Conservation (phyloP, 2,888 invertebrate species). For the Hartigia nigra region DNA sequence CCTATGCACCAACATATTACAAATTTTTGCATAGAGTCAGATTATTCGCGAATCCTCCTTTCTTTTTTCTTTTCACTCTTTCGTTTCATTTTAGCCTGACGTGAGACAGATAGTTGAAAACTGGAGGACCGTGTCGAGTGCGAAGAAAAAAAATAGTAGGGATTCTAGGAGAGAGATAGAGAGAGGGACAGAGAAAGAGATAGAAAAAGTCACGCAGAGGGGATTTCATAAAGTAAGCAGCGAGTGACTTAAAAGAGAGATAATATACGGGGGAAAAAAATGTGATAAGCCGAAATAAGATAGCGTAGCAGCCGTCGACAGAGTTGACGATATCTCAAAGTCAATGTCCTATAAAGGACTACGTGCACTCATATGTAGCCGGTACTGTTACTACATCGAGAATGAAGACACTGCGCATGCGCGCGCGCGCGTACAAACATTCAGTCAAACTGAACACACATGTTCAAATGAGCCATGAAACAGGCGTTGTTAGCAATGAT, state of each 20-base stretch:
- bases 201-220: background rate
- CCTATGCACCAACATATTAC: background rate
- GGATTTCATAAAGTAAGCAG: constrained; percentile 18
- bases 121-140: background rate
- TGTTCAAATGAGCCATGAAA: background rate
- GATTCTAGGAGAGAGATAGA: constrained; percentile 25
- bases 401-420: background rate
- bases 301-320: constrained; percentile 51
- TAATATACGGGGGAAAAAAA: constrained; percentile 57
- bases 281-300: constrained; percentile 62
- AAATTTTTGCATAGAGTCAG: background rate
- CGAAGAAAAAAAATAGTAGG: background rate
- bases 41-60: background rate
- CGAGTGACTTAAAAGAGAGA: constrained; percentile 31
- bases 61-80: background rate
- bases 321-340: constrained; percentile 63
- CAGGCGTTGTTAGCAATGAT: background rate
- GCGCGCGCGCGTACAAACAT: background rate
- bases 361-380: constrained; percentile 17
- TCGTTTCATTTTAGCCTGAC: background rate
- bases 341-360: constrained; percentile 66
- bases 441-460: background rate
- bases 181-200: constrained; percentile 5
- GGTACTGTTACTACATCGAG: background rate
- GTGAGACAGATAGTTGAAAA: background rate